phyloP scores from a whole-genome alignment of 2,888 invertebrate genomes.

The Trissolcus japonicus region DNA sequence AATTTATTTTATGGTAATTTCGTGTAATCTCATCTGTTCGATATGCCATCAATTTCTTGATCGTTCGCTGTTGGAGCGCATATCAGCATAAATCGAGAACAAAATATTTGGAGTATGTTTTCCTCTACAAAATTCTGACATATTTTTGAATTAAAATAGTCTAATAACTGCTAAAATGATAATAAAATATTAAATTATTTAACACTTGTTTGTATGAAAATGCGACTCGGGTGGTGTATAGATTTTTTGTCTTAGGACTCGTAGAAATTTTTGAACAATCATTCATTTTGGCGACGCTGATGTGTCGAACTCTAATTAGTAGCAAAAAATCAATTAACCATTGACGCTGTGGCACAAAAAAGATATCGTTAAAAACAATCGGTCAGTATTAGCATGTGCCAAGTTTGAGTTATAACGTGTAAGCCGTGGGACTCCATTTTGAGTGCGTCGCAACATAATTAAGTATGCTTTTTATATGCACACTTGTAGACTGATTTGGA shows the following conservation, averaged over 20 bases:
- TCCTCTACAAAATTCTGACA: neutral
- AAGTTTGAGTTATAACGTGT: slow-evolving; percentile 7
- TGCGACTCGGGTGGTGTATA: neutral
- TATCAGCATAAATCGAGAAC: neutral
- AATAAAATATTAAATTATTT: neutral
- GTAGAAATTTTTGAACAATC: neutral
- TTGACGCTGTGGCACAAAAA: slow-evolving; percentile 14
- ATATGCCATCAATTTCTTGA: slow-evolving; percentile 23
- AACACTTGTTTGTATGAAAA: slow-evolving; percentile 1
- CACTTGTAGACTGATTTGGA: slow-evolving; percentile 8
- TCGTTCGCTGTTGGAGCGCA: too few species aligned
- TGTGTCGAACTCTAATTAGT: slow-evolving; percentile 30
- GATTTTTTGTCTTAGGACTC: neutral
- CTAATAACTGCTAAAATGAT: slow-evolving; percentile 7
- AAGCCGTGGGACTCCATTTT: slow-evolving; percentile 8
- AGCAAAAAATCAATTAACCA: slow-evolving; percentile 28
- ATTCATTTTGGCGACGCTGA: slow-evolving; percentile 21
- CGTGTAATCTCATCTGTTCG: slow-evolving; percentile 33
- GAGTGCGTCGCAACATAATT: slow-evolving; percentile 17
- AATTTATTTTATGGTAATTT: slow-evolving; percentile 30
- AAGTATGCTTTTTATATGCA: slow-evolving; percentile 32
- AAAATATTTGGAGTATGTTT: slow-evolving; percentile 62
- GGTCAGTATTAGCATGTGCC: slow-evolving; percentile 3
- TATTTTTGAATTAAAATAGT: slow-evolving; percentile 19
- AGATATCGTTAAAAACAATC: slow-evolving; percentile 9